Conservation (phyloP, 2,797 vertebrate species). For the Erethizon dorsatum region DNA sequence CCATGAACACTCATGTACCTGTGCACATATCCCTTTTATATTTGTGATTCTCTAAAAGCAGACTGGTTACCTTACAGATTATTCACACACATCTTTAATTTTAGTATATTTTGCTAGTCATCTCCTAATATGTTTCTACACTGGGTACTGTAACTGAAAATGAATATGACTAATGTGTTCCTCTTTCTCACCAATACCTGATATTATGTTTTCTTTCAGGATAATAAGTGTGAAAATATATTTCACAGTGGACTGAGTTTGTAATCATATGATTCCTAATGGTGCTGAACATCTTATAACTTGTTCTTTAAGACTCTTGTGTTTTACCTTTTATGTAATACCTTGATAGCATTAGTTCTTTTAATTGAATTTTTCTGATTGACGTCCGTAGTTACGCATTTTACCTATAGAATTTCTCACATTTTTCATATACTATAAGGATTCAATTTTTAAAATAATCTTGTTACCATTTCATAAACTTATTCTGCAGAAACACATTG, state of each 20-base stretch:
- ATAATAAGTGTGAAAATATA: neutral
- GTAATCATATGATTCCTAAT: neutral
- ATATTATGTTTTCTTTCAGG: neutral
- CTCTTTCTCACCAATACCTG: neutral
- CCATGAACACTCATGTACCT: neutral
- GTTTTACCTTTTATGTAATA: neutral
- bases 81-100: neutral
- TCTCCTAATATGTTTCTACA: neutral
- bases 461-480: neutral
- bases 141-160: neutral
- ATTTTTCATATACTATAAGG: neutral
- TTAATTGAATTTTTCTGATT: neutral
- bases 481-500: neutral
- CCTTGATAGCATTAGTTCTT: neutral
- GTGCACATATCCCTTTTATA: neutral
- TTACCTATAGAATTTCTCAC: neutral
- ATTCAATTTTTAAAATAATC: neutral
- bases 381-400: neutral
- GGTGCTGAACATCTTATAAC: neutral
- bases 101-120: neutral
- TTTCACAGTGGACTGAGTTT: neutral
- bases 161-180: neutral
- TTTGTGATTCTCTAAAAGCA: neutral
- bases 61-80: neutral
- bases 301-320: neutral